These are phyloP conservation scores for Andrena fulva DNA, from an alignment of 2,888 invertebrate species.

Conservation along the genomic window DNA sequence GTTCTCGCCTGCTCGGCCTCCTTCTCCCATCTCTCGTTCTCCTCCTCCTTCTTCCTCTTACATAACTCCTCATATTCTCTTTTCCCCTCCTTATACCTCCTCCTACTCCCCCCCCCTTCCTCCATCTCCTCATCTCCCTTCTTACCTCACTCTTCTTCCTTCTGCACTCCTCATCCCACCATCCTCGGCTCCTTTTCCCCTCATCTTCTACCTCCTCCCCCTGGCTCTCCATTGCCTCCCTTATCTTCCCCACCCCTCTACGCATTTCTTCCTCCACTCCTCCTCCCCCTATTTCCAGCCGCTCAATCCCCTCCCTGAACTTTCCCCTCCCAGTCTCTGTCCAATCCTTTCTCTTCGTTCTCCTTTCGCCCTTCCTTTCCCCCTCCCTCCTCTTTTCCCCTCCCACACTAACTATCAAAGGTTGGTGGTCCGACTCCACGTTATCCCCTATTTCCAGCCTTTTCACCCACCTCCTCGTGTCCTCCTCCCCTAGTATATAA, in stretches of 20 bases:
- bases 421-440: neutral
- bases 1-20: neutral
- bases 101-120: neutral
- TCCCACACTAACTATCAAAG: too few relatives aligned
- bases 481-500: neutral
- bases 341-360: too few relatives aligned
- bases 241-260: neutral
- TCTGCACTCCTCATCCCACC: neutral
- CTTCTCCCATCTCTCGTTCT: neutral
- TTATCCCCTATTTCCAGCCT: neutral
- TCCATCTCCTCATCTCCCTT: neutral
- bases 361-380: too few relatives aligned
- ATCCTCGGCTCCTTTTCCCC: neutral
- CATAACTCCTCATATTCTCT: slow-evolving; percentile 3
- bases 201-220: neutral
- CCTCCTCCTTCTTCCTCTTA: neutral
- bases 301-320: too few relatives aligned
- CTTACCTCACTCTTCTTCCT: neutral
- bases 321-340: too few relatives aligned
- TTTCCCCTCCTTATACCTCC: neutral
- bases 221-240: neutral
- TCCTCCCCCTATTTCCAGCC: neutral
- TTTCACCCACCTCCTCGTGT: neutral
- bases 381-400: too few relatives aligned
- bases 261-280: neutral